A percentile compares a stretch with the other conserved stretches of the same genome.
Conservation (phyloP, 2,797 vertebrate genomes). For the Adrianichthys oophorus region DNA sequence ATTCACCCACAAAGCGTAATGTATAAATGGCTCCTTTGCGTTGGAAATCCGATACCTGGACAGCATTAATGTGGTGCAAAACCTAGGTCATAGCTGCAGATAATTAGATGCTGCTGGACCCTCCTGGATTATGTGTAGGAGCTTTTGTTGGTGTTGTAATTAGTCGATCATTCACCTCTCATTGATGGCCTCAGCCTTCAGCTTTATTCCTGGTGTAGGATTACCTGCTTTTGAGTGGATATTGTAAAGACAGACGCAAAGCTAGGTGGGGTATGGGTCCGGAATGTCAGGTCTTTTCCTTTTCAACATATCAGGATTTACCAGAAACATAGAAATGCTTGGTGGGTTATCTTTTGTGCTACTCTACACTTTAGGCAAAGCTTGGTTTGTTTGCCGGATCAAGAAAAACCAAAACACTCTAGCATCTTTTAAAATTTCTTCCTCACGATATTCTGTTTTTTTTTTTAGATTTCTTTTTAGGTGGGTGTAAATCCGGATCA, state of each 20-base stretch:
- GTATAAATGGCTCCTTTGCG: not conserved
- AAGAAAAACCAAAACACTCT: too few species aligned
- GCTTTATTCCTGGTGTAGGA: conserved; percentile 43
- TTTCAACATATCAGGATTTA: conserved; percentile 23
- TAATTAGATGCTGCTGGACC: conserved; percentile 36
- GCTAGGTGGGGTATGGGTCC: conserved; percentile 22
- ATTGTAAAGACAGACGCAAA: conserved; percentile 40
- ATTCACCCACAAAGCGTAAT: too few species aligned
- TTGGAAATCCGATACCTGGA: conserved; percentile 32
- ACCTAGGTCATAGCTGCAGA: conserved; percentile 13
- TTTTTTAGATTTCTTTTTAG: too few species aligned
- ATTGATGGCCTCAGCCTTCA: conserved; percentile 45
- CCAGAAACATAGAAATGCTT: not conserved
- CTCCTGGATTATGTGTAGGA: conserved; percentile 48
- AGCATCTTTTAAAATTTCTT: too few species aligned
- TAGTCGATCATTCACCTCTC: conserved; percentile 56
- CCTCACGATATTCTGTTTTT: too few species aligned
- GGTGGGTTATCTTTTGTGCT: not conserved
- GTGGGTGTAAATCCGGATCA: too few species aligned
- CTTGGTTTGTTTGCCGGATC: too few species aligned
- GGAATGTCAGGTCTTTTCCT: conserved; percentile 43
- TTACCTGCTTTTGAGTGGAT: conserved; percentile 57
- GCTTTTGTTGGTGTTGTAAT: conserved; percentile 62
- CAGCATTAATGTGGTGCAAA: conserved; percentile 10
- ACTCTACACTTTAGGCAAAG: not conserved